Percentiles rank a stretch among this genome's conserved stretches.
phyloP scores from a whole-genome alignment of 2,888 invertebrate species.

The Galeruca laticollis region DNA sequence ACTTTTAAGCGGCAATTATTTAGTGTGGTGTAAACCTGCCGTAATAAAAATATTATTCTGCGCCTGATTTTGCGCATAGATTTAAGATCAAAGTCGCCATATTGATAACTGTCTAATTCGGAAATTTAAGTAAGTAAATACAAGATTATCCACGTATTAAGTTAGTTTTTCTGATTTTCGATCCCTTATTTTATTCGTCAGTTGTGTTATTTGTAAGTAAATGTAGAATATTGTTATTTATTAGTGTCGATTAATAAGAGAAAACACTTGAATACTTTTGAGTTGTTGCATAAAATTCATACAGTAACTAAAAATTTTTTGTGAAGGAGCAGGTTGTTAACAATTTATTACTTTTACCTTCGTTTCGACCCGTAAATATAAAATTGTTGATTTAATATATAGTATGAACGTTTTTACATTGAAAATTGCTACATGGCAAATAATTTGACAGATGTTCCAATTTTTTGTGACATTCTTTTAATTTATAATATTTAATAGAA shows the following conservation, averaged over 20 bases:
- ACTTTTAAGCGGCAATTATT: slow-evolving; percentile 40
- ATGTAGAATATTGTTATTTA: slow-evolving; percentile 43
- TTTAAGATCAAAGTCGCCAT: slow-evolving; percentile 66
- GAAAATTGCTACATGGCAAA: slow-evolving; percentile 51
- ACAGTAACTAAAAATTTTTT: slow-evolving; percentile 55
- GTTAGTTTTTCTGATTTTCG: slow-evolving; percentile 47
- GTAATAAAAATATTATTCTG: slow-evolving; percentile 43
- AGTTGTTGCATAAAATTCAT: slow-evolving; percentile 62
- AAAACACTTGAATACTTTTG: slow-evolving; percentile 49
- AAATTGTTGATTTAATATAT: slow-evolving; percentile 21
- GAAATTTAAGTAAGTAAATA: slow-evolving; percentile 68
- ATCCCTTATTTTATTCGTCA: slow-evolving; percentile 46
- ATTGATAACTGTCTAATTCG: slow-evolving; percentile 67
- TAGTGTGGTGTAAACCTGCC: slow-evolving; percentile 46
- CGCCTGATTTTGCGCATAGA: slow-evolving; percentile 58
- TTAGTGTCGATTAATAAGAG: slow-evolving; percentile 32
- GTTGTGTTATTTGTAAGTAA: slow-evolving; percentile 58
- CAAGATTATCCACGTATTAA: slow-evolving; percentile 56
- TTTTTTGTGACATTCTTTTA: slow-evolving; percentile 60
- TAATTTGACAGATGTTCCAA: slow-evolving; percentile 65
- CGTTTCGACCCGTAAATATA: slow-evolving; percentile 13
- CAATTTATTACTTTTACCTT: slow-evolving; percentile 36
- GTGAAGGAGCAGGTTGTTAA: slow-evolving; percentile 48
- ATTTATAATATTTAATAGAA: slow-evolving; percentile 40
- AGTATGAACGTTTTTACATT: slow-evolving; percentile 22